Evolutionary conservation across 1,140 invertebrate species (phyloP).

Genomic region (Scaptomyza montana): DNA sequence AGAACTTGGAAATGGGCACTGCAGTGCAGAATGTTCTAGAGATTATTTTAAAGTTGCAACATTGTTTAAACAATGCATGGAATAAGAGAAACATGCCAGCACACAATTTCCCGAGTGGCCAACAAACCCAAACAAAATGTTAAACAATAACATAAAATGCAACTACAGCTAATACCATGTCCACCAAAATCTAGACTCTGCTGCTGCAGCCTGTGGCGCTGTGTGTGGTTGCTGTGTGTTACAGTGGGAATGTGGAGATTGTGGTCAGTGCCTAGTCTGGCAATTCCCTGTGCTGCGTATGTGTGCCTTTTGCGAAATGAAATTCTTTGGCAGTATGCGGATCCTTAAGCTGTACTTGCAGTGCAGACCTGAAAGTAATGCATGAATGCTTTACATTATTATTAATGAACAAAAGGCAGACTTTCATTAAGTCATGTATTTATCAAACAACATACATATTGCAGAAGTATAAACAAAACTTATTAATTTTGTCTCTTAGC

Average conservation of each 20-base stretch:
- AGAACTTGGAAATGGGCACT: constrained; percentile 33
- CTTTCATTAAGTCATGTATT: background rate
- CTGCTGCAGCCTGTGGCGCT: background rate
- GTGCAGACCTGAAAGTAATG: background rate
- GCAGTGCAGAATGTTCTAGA: constrained; percentile 48
- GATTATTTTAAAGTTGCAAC: constrained; percentile 55
- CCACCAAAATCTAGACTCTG: constrained; percentile 10
- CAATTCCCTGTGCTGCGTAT: constrained; percentile 9
- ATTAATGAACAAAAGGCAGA: background rate
- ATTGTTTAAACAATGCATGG: constrained; percentile 20
- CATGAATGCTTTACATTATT: background rate
- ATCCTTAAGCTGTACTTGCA: background rate
- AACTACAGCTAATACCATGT: constrained; percentile 18
- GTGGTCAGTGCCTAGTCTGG: background rate
- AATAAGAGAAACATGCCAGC: constrained; percentile 45
- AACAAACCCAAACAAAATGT: constrained; percentile 24
- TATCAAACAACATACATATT: too few species aligned
- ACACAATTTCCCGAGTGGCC: constrained; percentile 39
- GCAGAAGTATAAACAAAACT: too few species aligned
- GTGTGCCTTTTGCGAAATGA: constrained; percentile 59
- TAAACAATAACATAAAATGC: constrained; percentile 39
- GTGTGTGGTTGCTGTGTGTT: constrained; percentile 17
- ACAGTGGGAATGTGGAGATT: background rate
- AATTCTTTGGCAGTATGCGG: constrained; percentile 25
- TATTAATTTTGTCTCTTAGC: too few species aligned